These are phyloP conservation scores for Cryptomyrus ogoouensis DNA, from an alignment of 2,113 vertebrate genomes.

Conservation along the genomic window DNA sequence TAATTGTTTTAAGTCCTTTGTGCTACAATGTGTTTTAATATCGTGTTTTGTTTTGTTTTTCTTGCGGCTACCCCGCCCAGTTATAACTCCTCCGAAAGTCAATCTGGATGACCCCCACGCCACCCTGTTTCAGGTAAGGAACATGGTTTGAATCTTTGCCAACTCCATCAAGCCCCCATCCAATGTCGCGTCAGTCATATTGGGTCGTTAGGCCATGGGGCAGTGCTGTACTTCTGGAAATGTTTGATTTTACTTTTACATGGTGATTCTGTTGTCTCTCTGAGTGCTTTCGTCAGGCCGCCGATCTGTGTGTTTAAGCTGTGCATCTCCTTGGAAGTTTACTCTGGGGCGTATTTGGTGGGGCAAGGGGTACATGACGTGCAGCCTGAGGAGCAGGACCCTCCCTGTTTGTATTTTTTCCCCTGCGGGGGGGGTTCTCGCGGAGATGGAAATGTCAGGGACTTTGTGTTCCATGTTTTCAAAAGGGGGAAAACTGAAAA, in stretches of 20 bases:
- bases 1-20: not conserved
- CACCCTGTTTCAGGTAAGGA: conserved; percentile 61
- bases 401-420: not conserved
- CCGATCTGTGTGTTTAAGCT: not conserved
- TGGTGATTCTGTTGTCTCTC: not conserved
- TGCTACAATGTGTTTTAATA: not conserved
- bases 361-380: not conserved
- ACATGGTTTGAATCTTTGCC: not conserved
- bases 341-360: not conserved
- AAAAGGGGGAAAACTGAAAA: not conserved
- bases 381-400: not conserved
- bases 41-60: not conserved
- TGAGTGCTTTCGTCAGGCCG: too few species aligned
- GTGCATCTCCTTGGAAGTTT: not conserved
- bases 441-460: not conserved
- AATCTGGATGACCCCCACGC: conserved; percentile 49
- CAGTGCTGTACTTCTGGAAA: too few species aligned
- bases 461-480: not conserved
- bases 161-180: not conserved
- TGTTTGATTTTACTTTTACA: not conserved
- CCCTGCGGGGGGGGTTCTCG: not conserved
- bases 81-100: conserved; percentile 62
- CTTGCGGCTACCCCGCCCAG: conserved; percentile 36
- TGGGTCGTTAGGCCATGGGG: not conserved
- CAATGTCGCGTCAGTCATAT: not conserved